phyloP scores from a whole-genome alignment of 2,113 vertebrate genomes.

The Platichthys stellatus region DNA sequence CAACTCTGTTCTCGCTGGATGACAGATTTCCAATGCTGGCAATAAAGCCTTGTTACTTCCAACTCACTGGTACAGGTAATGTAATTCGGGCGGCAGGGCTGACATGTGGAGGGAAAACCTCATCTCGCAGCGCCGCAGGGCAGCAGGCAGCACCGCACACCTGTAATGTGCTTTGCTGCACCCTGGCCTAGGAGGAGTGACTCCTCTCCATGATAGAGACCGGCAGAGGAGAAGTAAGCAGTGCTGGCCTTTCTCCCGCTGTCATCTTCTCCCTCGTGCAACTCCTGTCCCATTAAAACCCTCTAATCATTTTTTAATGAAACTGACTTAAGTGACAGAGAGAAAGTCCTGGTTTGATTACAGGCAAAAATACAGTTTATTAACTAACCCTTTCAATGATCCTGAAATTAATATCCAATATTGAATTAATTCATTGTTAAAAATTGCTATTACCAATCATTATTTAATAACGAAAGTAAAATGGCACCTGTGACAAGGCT shows the following conservation, averaged over 20 bases:
- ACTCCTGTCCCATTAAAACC: slow-evolving; percentile 41
- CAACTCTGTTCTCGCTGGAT: slow-evolving; percentile 42
- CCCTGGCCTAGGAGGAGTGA: slow-evolving; percentile 11
- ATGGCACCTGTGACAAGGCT: no score
- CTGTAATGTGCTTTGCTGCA: slow-evolving; percentile 51
- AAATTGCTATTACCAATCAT: no score
- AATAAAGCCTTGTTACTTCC: slow-evolving; percentile 64
- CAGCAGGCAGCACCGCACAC: slow-evolving; percentile 40
- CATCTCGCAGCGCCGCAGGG: slow-evolving; percentile 54
- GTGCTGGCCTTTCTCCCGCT: slow-evolving; percentile 36
- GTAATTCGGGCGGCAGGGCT: slow-evolving; percentile 41
- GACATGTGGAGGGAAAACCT: slow-evolving; percentile 50
- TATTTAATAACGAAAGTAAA: no score
- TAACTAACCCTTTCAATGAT: no score
- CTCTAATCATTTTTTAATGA: slow-evolving; percentile 63
- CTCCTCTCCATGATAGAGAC: slow-evolving; percentile 33
- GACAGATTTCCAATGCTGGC: slow-evolving; percentile 52
- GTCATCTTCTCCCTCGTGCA: slow-evolving; percentile 24
- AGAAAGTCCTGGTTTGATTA: slow-evolving; percentile 25
- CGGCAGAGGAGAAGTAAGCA: slow-evolving; percentile 38
- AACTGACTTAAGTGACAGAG: slow-evolving; percentile 25
- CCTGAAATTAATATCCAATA: no score
- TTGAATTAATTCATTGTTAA: no score
- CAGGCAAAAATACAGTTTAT: slow-evolving; percentile 8
- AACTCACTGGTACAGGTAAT: slow-evolving; percentile 62